These are phyloP conservation scores for Meandrusa payeni DNA, from an alignment of 2,888 invertebrate genomes.

Conservation along the genomic window DNA sequence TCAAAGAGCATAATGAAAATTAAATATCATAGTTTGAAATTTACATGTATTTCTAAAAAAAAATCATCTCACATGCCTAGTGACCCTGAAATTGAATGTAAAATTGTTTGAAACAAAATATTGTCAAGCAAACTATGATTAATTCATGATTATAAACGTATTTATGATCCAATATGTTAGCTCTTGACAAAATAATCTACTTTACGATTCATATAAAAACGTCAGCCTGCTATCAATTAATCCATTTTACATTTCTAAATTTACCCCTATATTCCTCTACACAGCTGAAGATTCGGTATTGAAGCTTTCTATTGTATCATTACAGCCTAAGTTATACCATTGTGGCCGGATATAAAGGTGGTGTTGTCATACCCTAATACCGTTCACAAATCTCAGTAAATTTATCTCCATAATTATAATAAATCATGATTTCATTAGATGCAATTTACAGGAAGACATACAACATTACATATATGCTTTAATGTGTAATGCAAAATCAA, in stretches of 20 bases:
- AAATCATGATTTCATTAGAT: constrained; percentile 53
- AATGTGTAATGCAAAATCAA: constrained; percentile 48
- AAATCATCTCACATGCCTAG: too few relatives aligned
- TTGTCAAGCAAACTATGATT: too few relatives aligned
- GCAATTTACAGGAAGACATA: constrained; percentile 78
- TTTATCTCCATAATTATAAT: constrained; percentile 50
- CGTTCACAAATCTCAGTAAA: constrained; percentile 47
- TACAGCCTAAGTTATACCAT: constrained; percentile 56
- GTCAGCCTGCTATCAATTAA: constrained; percentile 53
- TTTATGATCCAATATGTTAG: background rate
- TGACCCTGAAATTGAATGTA: too few relatives aligned
- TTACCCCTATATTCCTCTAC: constrained; percentile 48
- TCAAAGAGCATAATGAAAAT: too few relatives aligned
- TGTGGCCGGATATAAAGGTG: constrained; percentile 68
- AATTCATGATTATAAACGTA: too few relatives aligned
- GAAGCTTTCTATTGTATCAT: constrained; percentile 54
- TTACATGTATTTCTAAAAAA: too few relatives aligned
- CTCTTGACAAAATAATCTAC: constrained; percentile 49
- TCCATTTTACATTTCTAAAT: constrained; percentile 49
- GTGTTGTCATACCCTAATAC: constrained; percentile 60
- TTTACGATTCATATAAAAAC: constrained; percentile 58
- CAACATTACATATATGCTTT: constrained; percentile 64
- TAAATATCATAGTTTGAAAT: too few relatives aligned
- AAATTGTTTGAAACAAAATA: too few relatives aligned
- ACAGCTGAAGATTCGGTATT: constrained; percentile 47